Evolutionary conservation across 1,140 invertebrate genomes (phyloP).

Genomic region (Trachelipus rathkii): DNA sequence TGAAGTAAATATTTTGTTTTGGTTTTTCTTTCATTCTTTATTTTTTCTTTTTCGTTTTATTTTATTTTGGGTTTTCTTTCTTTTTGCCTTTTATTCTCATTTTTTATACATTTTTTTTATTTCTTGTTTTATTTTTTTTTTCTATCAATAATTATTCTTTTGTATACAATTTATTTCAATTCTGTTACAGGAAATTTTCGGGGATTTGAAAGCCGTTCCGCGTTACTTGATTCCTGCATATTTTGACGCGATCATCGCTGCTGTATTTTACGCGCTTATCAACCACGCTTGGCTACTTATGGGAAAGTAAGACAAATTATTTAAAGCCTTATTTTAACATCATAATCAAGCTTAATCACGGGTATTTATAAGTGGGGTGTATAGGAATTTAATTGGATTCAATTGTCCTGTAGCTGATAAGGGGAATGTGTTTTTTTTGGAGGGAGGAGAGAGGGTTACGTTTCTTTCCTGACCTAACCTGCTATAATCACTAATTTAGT

Average conservation of each 20-base stretch:
- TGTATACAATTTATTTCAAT: background rate
- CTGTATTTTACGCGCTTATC: conserved; percentile 66
- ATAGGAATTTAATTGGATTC: no score
- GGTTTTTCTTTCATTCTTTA: background rate
- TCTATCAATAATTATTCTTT: conserved; percentile 7
- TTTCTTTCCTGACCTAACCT: no score
- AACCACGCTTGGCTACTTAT: conserved; percentile 61
- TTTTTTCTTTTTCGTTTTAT: background rate
- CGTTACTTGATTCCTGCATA: conserved; percentile 89
- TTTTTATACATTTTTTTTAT: conserved; percentile 7
- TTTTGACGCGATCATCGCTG: conserved; percentile 79
- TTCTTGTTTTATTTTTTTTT: background rate
- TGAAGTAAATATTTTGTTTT: conserved; percentile 48
- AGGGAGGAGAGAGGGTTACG: no score
- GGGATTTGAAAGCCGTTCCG: conserved; percentile 70
- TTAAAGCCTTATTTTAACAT: no score
- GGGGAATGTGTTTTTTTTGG: no score
- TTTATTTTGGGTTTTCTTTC: no score
- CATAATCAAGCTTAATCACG: no score
- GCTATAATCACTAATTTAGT: no score
- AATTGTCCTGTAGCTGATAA: no score
- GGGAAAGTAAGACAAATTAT: conserved; percentile 55
- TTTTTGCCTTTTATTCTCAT: background rate
- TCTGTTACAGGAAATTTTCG: conserved; percentile 55
- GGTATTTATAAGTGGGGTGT: no score